Evolutionary conservation across 2,113 vertebrate genomes (phyloP).

Genomic region (Poeciliopsis prolifica): DNA sequence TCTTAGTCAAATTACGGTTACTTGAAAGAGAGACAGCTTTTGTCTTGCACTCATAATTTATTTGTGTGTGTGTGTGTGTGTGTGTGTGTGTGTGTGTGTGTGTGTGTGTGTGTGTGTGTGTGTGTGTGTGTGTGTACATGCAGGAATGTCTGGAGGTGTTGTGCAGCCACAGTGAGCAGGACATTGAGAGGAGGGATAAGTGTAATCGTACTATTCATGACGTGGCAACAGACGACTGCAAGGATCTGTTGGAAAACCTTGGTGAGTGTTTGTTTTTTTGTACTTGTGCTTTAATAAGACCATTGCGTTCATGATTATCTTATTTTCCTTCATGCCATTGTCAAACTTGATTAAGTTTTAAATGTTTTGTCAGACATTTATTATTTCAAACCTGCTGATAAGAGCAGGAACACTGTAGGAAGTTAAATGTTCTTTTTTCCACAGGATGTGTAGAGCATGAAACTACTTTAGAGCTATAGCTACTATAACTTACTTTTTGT

Average conservation of each 20-base stretch:
- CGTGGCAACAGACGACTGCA: slow-evolving; percentile 96
- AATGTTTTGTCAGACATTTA: no score
- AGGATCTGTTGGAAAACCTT: slow-evolving; percentile 94
- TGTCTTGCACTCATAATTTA: neutral
- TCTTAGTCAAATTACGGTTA: neutral
- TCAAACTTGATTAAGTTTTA: no score
- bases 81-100: neutral
- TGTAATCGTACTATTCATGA: slow-evolving; percentile 92
- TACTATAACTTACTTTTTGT: no score
- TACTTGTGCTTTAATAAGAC: no score
- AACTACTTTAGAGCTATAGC: no score
- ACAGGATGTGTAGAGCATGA: no score
- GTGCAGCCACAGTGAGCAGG: slow-evolving; percentile 89
- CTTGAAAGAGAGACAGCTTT: neutral
- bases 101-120: slow-evolving; percentile 11
- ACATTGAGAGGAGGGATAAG: slow-evolving; percentile 89
- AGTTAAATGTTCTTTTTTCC: no score
- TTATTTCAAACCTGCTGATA: no score
- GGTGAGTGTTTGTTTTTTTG: slow-evolving; percentile 76
- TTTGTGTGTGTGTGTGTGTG: neutral
- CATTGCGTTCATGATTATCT: no score
- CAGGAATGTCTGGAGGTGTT: slow-evolving; percentile 95
- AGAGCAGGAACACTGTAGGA: no score
- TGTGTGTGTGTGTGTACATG: slow-evolving; percentile 3
- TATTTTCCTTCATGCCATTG: no score